Evolutionary conservation across 2,113 vertebrate species (phyloP).

Genomic region (Lichenostomus cassidix): DNA sequence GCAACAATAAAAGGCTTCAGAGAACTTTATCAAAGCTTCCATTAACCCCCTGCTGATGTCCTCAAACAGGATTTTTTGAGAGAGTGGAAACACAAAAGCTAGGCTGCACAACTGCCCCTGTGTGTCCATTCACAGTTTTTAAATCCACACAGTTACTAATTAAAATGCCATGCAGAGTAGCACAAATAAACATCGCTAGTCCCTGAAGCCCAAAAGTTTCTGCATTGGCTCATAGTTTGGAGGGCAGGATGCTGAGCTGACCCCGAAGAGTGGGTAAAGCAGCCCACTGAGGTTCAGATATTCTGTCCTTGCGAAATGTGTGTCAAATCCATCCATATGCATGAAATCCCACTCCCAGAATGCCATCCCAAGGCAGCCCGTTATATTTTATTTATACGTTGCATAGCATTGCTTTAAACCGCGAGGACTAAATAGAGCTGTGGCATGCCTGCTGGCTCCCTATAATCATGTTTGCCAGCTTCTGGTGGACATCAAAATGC

Average conservation of each 20-base stretch:
- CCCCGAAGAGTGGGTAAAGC: neutral
- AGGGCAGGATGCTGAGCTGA: neutral
- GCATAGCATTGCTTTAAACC: neutral
- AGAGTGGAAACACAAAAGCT: slow-evolving; percentile 49
- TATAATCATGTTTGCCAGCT: slow-evolving; percentile 26
- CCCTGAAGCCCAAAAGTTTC: neutral
- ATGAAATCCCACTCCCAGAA: neutral
- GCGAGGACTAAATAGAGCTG: slow-evolving; percentile 50
- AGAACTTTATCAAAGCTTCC: slow-evolving; percentile 71
- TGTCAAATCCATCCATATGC: neutral
- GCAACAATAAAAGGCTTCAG: slow-evolving; percentile 63
- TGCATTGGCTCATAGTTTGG: neutral
- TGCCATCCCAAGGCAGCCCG: neutral
- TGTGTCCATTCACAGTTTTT: slow-evolving; percentile 61
- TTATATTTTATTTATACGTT: neutral
- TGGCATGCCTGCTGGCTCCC: neutral
- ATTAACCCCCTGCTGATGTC: slow-evolving; percentile 71
- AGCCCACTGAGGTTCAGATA: neutral
- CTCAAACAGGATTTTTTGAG: slow-evolving; percentile 58
- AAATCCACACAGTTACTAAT: slow-evolving; percentile 65
- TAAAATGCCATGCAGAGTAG: slow-evolving; percentile 52
- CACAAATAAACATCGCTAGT: slow-evolving; percentile 12
- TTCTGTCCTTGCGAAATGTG: neutral
- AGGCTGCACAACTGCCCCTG: slow-evolving; percentile 59
- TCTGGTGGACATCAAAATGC: slow-evolving; percentile 17